phyloP scores from a whole-genome alignment of 2,797 vertebrate species.

The Sebastolobus altivelis region DNA sequence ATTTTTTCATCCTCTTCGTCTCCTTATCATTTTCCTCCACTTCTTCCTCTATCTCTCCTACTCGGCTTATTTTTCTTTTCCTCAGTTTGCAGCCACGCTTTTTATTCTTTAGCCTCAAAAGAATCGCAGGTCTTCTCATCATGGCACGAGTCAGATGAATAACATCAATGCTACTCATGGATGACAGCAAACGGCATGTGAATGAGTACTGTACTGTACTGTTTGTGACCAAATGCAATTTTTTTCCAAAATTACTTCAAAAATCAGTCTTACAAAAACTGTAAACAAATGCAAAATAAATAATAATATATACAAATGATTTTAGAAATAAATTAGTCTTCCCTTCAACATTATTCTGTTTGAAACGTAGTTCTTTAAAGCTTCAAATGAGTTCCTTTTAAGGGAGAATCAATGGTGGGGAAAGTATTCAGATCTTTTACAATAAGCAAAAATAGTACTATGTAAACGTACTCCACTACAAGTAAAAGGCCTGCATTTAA shows the following conservation, averaged over 20 bases:
- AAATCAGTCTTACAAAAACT: not conserved
- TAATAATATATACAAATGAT: not conserved
- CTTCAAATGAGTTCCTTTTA: not conserved
- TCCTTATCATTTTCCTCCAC: constrained; percentile 1
- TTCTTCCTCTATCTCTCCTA: constrained; percentile 10
- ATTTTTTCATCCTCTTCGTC: constrained; percentile 19
- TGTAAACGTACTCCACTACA: not conserved
- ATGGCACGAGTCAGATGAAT: not conserved
- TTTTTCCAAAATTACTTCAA: not conserved
- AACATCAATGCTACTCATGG: not conserved
- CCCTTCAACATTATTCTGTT: not conserved
- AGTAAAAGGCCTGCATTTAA: not conserved
- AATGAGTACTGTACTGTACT: no score
- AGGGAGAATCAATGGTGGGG: not conserved
- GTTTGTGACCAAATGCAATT: not conserved
- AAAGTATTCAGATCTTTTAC: not conserved
- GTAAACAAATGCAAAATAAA: not conserved
- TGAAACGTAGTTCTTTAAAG: not conserved
- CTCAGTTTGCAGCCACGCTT: not conserved
- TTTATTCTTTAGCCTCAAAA: constrained; percentile 12
- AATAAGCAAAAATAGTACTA: not conserved
- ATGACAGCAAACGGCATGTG: not conserved
- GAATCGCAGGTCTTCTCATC: constrained; percentile 6
- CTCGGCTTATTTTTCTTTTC: constrained; percentile 16
- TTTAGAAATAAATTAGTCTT: not conserved